These are phyloP conservation scores for Erebia epiphron DNA, from an alignment of 2,888 invertebrate genomes.

Conservation along the genomic window DNA sequence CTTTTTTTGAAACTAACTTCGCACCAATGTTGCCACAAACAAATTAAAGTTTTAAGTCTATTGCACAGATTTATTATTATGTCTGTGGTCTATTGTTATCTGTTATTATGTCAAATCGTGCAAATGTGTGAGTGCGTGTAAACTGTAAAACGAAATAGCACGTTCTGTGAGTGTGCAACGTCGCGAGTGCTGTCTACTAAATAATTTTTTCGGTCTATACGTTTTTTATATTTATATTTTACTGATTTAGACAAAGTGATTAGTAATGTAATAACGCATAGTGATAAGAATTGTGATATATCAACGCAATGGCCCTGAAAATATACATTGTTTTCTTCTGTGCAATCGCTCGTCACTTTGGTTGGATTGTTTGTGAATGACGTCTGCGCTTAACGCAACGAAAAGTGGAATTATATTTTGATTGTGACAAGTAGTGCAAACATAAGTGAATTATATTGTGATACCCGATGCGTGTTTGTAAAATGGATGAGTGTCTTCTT, in stretches of 20 bases:
- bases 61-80: too few species aligned
- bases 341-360: conserved; percentile 80
- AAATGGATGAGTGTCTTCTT: conserved; percentile 79
- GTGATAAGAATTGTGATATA: conserved; percentile 80
- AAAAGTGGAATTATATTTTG: conserved; percentile 81
- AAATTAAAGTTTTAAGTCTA: conserved; percentile 44
- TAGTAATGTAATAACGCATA: conserved; percentile 72
- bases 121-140: conserved; percentile 57
- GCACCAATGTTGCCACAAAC: conserved; percentile 46
- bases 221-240: conserved; percentile 81
- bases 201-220: conserved; percentile 80
- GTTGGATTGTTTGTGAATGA: conserved; percentile 79
- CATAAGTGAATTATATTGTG: conserved; percentile 74
- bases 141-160: conserved; percentile 74
- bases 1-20: not conserved
- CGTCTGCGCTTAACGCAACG: conserved; percentile 82
- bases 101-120: conserved; percentile 63
- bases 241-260: conserved; percentile 70
- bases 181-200: conserved; percentile 77
- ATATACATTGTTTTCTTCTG: conserved; percentile 75
- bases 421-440: conserved; percentile 81
- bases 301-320: conserved; percentile 69
- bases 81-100: conserved; percentile 56
- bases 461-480: conserved; percentile 74
- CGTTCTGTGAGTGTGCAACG: conserved; percentile 79